phyloP scores from a whole-genome alignment of 2,113 vertebrate genomes.

The Kobus ellipsiprymnus region DNA sequence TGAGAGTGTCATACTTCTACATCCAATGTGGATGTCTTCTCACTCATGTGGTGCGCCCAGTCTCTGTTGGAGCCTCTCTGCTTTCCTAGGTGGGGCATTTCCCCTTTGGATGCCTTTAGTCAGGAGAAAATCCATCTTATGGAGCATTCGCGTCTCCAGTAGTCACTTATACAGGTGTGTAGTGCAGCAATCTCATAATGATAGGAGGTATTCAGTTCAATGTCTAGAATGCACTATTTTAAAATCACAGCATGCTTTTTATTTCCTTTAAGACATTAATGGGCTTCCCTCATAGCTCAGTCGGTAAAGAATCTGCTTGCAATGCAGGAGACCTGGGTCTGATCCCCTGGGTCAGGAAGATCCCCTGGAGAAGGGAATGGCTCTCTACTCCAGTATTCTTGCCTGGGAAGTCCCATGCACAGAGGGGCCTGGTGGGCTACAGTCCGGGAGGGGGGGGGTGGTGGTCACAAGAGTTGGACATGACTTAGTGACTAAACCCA shows the following conservation, averaged over 20 bases:
- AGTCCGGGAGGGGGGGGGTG: neutral
- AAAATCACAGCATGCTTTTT: neutral
- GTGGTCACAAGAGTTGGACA: neutral
- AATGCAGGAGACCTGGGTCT: neutral
- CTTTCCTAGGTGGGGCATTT: neutral
- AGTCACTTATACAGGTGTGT: neutral
- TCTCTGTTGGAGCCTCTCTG: neutral
- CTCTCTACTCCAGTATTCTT: neutral
- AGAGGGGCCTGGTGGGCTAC: neutral
- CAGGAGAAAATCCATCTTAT: neutral
- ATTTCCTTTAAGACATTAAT: neutral
- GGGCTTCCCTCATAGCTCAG: neutral
- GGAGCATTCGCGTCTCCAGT: fast-evolving
- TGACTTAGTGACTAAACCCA: neutral
- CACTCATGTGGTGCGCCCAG: neutral
- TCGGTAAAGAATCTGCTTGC: neutral
- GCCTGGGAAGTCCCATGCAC: neutral
- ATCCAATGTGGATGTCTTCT: neutral
- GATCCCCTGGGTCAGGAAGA: neutral
- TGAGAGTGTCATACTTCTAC: neutral
- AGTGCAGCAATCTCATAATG: neutral
- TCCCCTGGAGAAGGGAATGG: neutral
- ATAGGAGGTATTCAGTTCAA: neutral
- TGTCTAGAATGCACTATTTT: neutral
- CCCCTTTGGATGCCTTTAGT: neutral